phyloP scores from a whole-genome alignment of 2,797 vertebrate genomes.

The Cercopithecus petaurista region DNA sequence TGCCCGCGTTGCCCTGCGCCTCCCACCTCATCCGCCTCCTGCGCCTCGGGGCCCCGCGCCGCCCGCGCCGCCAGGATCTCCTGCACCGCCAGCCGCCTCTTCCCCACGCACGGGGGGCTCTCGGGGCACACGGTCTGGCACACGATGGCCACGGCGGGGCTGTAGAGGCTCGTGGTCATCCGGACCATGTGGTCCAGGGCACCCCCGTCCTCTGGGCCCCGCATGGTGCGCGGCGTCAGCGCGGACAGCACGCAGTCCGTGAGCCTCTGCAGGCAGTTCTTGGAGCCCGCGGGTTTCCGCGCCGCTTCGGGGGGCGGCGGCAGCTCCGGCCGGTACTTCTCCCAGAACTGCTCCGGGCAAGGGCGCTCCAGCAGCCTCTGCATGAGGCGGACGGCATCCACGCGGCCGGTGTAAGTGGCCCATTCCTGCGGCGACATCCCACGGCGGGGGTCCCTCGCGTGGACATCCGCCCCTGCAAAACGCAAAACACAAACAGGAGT shows the following conservation, averaged over 20 bases:
- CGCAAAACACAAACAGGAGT: background rate
- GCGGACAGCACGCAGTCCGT: slow-evolving; percentile 87
- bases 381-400: slow-evolving; percentile 92
- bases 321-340: slow-evolving; percentile 92
- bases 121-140: slow-evolving; percentile 93
- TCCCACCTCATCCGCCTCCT: slow-evolving; percentile 82
- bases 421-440: slow-evolving; percentile 92
- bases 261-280: slow-evolving; percentile 91
- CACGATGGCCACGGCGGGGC: slow-evolving; percentile 90
- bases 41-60: slow-evolving; percentile 81
- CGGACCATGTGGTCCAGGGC: slow-evolving; percentile 96
- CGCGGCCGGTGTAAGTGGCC: slow-evolving; percentile 94
- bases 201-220: slow-evolving; percentile 90
- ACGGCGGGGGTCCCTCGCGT: slow-evolving; percentile 90
- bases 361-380: slow-evolving; percentile 91
- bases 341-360: slow-evolving; percentile 89
- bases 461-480: slow-evolving; percentile 91
- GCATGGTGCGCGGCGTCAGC: slow-evolving; percentile 87
- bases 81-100: slow-evolving; percentile 90
- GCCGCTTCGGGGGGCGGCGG: slow-evolving; percentile 88
- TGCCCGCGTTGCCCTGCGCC: slow-evolving; percentile 87
- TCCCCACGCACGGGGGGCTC: slow-evolving; percentile 92
- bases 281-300: slow-evolving; percentile 89
- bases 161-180: slow-evolving; percentile 92
- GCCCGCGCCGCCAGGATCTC: slow-evolving; percentile 91